phyloP scores from a whole-genome alignment of 2,888 invertebrate genomes.

The Hydropsyche betteni region DNA sequence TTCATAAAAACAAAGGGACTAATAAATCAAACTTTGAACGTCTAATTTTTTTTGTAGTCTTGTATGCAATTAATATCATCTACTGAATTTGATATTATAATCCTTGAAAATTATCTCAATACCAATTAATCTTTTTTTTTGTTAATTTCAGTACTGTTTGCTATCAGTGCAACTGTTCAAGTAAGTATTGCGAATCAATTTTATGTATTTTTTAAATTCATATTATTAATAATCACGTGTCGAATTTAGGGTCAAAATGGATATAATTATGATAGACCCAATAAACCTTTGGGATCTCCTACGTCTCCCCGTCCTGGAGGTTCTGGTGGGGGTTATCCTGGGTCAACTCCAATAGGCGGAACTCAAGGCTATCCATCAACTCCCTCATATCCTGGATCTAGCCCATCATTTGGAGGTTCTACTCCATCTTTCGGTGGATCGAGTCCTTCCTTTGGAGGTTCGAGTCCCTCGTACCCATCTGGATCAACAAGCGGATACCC shows the following conservation, averaged over 20 bases:
- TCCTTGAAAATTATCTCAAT: too few species aligned
- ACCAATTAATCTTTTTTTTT: constrained; percentile 33
- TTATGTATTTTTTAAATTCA: constrained; percentile 11
- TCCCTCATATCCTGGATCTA: constrained; percentile 42
- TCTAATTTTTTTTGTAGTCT: too few species aligned
- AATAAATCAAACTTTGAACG: too few species aligned
- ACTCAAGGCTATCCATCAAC: constrained; percentile 48
- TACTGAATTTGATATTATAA: too few species aligned
- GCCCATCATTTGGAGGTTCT: constrained; percentile 17
- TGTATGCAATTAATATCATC: too few species aligned
- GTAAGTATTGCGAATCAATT: constrained; percentile 40
- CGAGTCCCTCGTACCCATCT: constrained; percentile 56
- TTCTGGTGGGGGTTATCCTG: constrained; percentile 55
- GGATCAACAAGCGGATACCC: constrained; percentile 46
- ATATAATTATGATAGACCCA: constrained; percentile 78
- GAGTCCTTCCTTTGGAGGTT: constrained; percentile 53
- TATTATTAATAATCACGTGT: constrained; percentile 14
- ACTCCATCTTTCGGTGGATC: constrained; percentile 54
- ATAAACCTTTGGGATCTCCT: constrained; percentile 65
- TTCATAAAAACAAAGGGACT: constrained; percentile 1
- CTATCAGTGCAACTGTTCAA: constrained; percentile 46
- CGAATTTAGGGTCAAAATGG: constrained; percentile 73
- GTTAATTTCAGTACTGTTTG: constrained; percentile 49
- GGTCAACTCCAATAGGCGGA: constrained; percentile 52
- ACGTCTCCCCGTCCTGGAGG: constrained; percentile 56